phyloP scores from a whole-genome alignment of 2,113 vertebrate genomes.

The Cyprinodon variegatus region DNA sequence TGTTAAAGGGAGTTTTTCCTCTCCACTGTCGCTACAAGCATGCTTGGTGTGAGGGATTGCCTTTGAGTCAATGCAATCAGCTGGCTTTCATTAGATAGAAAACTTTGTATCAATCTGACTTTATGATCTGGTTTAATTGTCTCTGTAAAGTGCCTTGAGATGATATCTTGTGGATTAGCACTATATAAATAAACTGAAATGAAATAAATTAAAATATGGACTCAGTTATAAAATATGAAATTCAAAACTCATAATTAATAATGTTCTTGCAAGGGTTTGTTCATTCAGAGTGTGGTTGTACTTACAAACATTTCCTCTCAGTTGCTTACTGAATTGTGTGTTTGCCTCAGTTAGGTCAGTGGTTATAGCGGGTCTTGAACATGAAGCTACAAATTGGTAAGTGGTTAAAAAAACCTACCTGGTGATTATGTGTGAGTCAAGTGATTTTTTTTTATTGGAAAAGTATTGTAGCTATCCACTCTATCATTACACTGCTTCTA shows the following conservation, averaged over 20 bases:
- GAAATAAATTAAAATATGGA: not conserved
- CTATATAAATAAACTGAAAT: too few relatives aligned
- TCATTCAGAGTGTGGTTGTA: slow-evolving; percentile 27
- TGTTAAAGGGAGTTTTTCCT: too few relatives aligned
- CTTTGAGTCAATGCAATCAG: too few relatives aligned
- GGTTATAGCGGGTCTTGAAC: slow-evolving; percentile 54
- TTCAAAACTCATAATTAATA: slow-evolving; percentile 34
- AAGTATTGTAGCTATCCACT: slow-evolving; percentile 18
- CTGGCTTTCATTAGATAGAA: too few relatives aligned
- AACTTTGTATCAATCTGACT: too few relatives aligned
- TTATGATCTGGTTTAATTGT: too few relatives aligned
- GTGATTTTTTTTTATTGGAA: slow-evolving; percentile 47
- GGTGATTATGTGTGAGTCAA: slow-evolving; percentile 63
- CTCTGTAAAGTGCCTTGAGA: too few relatives aligned
- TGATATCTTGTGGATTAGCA: too few relatives aligned
- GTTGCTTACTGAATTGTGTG: slow-evolving; percentile 53
- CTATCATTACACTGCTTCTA: slow-evolving; percentile 45
- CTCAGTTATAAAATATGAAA: slow-evolving; percentile 11
- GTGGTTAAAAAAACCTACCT: slow-evolving; percentile 61
- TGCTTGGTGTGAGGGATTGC: too few relatives aligned
- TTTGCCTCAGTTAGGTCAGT: slow-evolving; percentile 59
- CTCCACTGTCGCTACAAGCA: too few relatives aligned
- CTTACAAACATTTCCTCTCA: slow-evolving; percentile 54
- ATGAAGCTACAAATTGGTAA: slow-evolving; percentile 63
- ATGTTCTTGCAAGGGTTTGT: slow-evolving; percentile 30